Percentiles rank a stretch among this genome's conserved stretches.
These are phyloP conservation scores for Alloscopus bannaensis DNA, from an alignment of 2,888 invertebrate species.

Conservation along the genomic window DNA sequence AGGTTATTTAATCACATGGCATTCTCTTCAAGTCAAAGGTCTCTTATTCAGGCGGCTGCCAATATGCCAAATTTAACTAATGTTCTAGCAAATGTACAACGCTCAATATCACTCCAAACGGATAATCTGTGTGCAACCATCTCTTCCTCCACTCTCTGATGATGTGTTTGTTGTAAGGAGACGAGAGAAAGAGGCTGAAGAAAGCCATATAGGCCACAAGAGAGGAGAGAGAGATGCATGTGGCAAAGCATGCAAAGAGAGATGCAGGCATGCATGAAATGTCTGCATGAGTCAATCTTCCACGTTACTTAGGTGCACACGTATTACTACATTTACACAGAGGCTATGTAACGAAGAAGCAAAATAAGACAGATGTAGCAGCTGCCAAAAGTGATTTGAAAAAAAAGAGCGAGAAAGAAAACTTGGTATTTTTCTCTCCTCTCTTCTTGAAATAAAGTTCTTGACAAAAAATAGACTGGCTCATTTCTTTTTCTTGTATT, in stretches of 20 bases:
- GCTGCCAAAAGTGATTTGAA: constrained; percentile 60
- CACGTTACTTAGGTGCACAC: constrained; percentile 47
- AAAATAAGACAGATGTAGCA: constrained; percentile 62
- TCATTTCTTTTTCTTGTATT: constrained; percentile 46
- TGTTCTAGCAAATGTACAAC: constrained; percentile 65
- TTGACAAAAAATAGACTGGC: constrained; percentile 60
- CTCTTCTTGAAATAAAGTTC: constrained; percentile 50
- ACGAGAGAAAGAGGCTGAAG: constrained; percentile 40
- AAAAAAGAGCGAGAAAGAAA: constrained; percentile 36
- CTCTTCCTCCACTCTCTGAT: constrained; percentile 51
- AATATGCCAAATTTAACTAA: constrained; percentile 65
- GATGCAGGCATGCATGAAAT: constrained; percentile 65
- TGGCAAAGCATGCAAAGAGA: constrained; percentile 57
- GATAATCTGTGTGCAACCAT: constrained; percentile 59
- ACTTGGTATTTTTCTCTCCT: no score
- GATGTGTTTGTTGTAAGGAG: constrained; percentile 43
- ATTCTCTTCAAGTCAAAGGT: no score
- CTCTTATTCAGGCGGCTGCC: constrained; percentile 61
- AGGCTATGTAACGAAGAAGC: no score
- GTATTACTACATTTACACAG: not conserved
- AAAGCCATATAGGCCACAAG: constrained; percentile 26
- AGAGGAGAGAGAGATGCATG: constrained; percentile 45
- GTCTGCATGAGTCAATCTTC: constrained; percentile 65
- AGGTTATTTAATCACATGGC: no score
- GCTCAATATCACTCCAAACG: constrained; percentile 63